phyloP scores from a whole-genome alignment of 2,113 vertebrate species.

The Micronisus gabar region DNA sequence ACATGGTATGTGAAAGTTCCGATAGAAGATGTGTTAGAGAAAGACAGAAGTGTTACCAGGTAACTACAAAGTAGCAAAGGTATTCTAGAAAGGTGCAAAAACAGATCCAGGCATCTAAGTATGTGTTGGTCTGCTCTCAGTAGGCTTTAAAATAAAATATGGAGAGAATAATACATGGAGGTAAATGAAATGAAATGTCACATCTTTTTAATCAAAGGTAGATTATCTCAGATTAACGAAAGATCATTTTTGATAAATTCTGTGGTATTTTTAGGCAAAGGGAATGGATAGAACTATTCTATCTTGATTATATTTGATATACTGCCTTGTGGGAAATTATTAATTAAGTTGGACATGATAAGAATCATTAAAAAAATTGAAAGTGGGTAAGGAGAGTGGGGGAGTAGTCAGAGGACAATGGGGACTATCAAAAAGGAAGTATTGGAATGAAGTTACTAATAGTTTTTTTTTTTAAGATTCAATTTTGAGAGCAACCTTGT shows the following conservation, averaged over 20 bases:
- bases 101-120: background rate
- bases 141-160: background rate
- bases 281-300: background rate
- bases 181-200: constrained; percentile 13
- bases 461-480: background rate
- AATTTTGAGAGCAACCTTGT: background rate
- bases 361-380: constrained; percentile 2
- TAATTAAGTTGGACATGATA: constrained; percentile 33
- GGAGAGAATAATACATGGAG: background rate
- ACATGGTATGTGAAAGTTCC: background rate
- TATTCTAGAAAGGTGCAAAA: background rate
- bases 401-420: background rate
- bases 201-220: constrained; percentile 47
- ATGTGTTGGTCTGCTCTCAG: background rate
- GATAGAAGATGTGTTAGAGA: background rate
- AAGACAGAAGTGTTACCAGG: background rate
- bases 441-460: background rate
- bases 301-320: constrained; percentile 32
- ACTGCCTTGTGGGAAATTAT: constrained; percentile 20
- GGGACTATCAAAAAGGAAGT: background rate
- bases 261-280: constrained; percentile 40
- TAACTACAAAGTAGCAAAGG: background rate
- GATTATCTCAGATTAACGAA: constrained; percentile 42
- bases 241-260: constrained; percentile 30
- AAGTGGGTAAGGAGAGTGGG: background rate